phyloP scores from a whole-genome alignment of 2,888 invertebrate genomes.

The Tenthredo notha region DNA sequence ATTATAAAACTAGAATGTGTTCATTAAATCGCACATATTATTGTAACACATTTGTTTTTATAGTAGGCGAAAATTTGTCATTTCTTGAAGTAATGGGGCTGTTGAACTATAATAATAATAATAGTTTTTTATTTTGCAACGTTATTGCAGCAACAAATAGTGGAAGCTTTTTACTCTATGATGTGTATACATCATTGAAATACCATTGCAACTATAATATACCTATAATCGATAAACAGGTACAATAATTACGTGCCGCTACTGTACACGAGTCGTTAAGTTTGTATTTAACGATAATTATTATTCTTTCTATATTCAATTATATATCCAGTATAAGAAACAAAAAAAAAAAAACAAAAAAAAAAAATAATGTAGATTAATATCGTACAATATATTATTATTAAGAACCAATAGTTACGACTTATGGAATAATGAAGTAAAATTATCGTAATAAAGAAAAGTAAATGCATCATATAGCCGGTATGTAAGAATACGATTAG shows the following conservation, averaged over 20 bases:
- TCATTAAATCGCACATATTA: conserved; percentile 22
- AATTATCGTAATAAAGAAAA: conserved; percentile 42
- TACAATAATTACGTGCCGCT: conserved; percentile 57
- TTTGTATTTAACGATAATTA: conserved; percentile 59
- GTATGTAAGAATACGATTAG: conserved; percentile 29
- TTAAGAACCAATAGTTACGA: conserved; percentile 47
- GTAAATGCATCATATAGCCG: conserved; percentile 26
- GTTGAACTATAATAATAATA: neutral
- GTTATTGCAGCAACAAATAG: neutral
- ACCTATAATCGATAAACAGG: neutral
- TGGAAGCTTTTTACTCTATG: conserved; percentile 14
- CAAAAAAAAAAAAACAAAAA: no score
- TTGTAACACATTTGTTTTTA: conserved; percentile 7
- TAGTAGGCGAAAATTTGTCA: conserved; percentile 12
- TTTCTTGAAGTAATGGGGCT: neutral
- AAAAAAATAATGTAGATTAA: conserved; percentile 45
- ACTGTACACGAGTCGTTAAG: conserved; percentile 63
- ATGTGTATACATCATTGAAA: conserved; percentile 11
- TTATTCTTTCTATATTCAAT: conserved; percentile 49
- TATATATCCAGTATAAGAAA: conserved; percentile 39
- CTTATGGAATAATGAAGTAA: conserved; percentile 44
- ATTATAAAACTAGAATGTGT: conserved; percentile 25
- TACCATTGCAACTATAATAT: neutral
- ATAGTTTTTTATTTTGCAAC: conserved; percentile 2
- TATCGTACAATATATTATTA: conserved; percentile 48